Conservation (phyloP, 2,113 vertebrate genomes). For the Sylvietta virens region DNA sequence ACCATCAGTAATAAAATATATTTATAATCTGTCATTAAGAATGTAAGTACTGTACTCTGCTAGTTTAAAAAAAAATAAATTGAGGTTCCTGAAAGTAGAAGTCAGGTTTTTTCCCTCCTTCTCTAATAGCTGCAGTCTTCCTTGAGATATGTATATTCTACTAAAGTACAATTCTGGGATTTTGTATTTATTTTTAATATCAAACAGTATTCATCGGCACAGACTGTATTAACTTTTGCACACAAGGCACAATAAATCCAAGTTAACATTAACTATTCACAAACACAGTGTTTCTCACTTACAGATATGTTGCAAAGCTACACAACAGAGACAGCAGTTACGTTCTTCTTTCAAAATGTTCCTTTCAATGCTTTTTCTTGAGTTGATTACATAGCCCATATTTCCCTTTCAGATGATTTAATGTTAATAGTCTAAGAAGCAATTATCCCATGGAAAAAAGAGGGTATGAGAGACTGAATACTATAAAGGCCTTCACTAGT, state of each 20-base stretch:
- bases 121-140: not conserved
- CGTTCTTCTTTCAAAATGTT: not conserved
- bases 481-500: not conserved
- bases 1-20: conserved; percentile 3
- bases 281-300: not conserved
- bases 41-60: not conserved
- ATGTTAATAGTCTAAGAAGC: not conserved
- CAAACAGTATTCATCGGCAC: not conserved
- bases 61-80: not conserved
- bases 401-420: not conserved
- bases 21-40: not conserved
- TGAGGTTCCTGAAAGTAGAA: not conserved
- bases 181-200: not conserved
- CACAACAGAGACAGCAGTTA: not conserved
- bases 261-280: not conserved
- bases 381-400: not conserved
- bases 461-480: not conserved
- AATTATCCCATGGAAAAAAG: not conserved
- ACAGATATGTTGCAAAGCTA: not conserved
- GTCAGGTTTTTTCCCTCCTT: not conserved
- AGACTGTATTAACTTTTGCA: not conserved
- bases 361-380: not conserved
- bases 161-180: not conserved
- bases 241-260: conserved; percentile 31
- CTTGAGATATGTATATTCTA: not conserved